Evolutionary conservation across 2,888 invertebrate species (phyloP), one percentile per base, ranked within the genome.

Genomic region (Thereva nobilitata): DNA sequence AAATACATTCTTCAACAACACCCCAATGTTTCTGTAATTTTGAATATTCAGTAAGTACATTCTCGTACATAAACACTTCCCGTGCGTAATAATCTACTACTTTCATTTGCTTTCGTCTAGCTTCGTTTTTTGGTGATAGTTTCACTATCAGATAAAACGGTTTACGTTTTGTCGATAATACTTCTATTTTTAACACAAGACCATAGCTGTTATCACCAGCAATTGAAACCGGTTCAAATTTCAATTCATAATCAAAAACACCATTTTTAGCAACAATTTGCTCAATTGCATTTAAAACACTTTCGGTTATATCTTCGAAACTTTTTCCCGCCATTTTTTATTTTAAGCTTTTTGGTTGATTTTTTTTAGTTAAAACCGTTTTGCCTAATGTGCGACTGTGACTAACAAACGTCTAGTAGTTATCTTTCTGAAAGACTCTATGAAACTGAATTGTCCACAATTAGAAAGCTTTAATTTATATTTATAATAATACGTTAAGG

Each of bases 1-100:
- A 49, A 7, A 38, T 12, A 6, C 50, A 12, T 37, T 59, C 52
- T 4, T 8, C 35, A 6, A 38, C 56, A 52, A 57, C 57, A 12
- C 23, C 53, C 41, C 23, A 71, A 41, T 54, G 53, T 10, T 23
- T 23, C 44, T 69, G 71, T 6, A 74, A 40, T 8, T 63, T 53
- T 23, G 12, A 38, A 67, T 74, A 77, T 47, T 73, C 74, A 34
- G 53, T 67, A 8, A 78, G 71, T 5, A 78, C 74, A 10, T 68
- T 57, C 34, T 75, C 67, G 64, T 78, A 78, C 72, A 78, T 74
- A 65, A 76, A 76, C 0, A 74, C 73, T 69, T 78, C 78, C 0
- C 78, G 75, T 4, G 70, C 64, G 54, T 78, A 78, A 54, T 72
- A 75, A 9, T 76, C 75, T 3, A 69, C 74, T 3, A 77, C 77